Evolutionary conservation across 2,113 vertebrate species (phyloP).

Genomic region (Mesocricetus auratus): DNA sequence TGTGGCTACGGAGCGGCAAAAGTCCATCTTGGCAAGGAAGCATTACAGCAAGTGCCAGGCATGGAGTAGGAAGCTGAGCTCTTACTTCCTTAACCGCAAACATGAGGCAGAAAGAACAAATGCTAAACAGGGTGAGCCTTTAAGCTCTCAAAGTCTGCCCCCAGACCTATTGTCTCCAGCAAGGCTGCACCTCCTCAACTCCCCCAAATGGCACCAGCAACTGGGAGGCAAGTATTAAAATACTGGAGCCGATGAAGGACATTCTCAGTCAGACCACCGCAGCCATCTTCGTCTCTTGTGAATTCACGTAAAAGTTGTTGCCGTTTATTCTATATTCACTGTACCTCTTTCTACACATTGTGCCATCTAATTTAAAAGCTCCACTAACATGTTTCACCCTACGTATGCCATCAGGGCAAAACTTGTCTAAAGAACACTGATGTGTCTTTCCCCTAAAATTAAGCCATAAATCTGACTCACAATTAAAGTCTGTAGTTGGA

Average conservation of each 20-base stretch:
- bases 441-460: neutral
- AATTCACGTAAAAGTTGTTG: constrained; percentile 2
- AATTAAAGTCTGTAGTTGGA: neutral
- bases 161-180: neutral
- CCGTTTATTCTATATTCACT: neutral
- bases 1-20: neutral
- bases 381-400: neutral
- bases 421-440: neutral
- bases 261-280: neutral
- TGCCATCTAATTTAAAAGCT: constrained; percentile 13
- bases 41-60: too few species aligned
- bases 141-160: neutral
- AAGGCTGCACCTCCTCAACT: neutral
- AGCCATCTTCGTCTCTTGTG: neutral
- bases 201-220: neutral
- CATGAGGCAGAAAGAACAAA: neutral
- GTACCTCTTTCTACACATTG: neutral
- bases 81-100: neutral
- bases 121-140: neutral
- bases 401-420: neutral
- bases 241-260: neutral
- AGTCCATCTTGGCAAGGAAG: too few species aligned
- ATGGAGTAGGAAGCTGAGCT: neutral
- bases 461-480: constrained; percentile 1
- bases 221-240: neutral